Base-by-base conservation (phyloP, 2,888 invertebrate species). In the Andrena praecox region DNA sequence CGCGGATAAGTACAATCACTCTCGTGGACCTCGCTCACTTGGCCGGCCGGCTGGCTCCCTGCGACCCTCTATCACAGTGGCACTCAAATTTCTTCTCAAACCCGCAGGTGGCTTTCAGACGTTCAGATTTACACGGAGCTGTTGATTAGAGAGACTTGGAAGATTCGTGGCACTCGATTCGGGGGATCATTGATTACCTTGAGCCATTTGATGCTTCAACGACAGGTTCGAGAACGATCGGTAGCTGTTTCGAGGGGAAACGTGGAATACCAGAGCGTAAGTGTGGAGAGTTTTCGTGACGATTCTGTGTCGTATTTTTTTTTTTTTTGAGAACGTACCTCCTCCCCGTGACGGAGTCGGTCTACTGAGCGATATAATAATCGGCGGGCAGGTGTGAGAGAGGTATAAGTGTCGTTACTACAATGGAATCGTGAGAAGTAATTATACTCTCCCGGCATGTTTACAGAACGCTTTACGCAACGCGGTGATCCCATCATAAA, bases 1-100 rank as follows among this genome's bases (percentile, higher is more conserved):
- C 86, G 81, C 88, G 87, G 85, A 87, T 87, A 87, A 89, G 82
- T 87, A 86, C 87, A 85, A 89, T 89, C 89, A 85, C 82, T 89
- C 86, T 81, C 84, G 84, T 83, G 81, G 84, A 83, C 85, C 85
- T 87, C 87, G 74, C 83, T 88, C 86, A 48, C 85, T 82, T 84
- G 60, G 60, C 80, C 69, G 10, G 66, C 75, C 66, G 48, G 69
- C 67, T 42, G 68, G 31, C 62, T 75, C 60, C 77, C 71, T 70
- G 75, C 89, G 85, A 82, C 80, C 85, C 85, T 88, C 80, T 80
- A 84, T 85, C 88, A 80, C 88, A 83, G 87, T 87, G 89, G 86
- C 90, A 89, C 89, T 90, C 89, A 80, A 87, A 87, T 87, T 87
- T 79, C 33, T 63, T 8, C 60, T 33, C 3, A 2, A 1, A 8